Conservation (phyloP, 2,113 vertebrate species). For the rat (Rattus norvegicus) region DNA sequence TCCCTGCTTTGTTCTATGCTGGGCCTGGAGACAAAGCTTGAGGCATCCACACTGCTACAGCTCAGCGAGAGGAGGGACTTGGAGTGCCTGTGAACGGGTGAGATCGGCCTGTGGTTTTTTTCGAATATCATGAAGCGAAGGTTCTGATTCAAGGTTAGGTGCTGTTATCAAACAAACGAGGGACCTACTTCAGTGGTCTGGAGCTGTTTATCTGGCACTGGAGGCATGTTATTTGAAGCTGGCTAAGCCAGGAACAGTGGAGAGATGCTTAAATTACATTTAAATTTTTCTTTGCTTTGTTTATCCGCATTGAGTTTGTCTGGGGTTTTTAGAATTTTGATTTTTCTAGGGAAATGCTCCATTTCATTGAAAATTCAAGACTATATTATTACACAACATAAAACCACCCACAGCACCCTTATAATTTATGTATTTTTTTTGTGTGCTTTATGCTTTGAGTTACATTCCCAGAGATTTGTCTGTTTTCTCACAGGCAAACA, state of each 20-base stretch:
- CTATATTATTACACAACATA: not conserved
- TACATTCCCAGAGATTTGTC: not conserved
- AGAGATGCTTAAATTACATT: not conserved
- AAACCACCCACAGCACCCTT: not conserved
- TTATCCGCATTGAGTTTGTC: not conserved
- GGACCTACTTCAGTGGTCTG: not conserved
- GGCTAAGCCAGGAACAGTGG: not conserved
- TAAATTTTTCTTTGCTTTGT: not conserved
- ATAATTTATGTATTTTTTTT: not conserved
- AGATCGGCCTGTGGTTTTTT: not conserved
- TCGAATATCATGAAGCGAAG: not conserved
- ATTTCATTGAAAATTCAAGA: not conserved
- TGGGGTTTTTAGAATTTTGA: not conserved
- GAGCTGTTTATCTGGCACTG: not conserved
- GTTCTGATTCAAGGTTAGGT: not conserved
- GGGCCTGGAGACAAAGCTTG: not conserved
- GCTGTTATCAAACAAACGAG: not conserved
- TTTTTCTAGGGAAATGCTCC: not conserved
- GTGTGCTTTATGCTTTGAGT: not conserved
- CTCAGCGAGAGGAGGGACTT: fast-evolving
- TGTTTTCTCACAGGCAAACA: not conserved
- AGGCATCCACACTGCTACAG: fast-evolving
- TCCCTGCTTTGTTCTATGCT: not conserved
- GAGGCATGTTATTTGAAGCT: not conserved
- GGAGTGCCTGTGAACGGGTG: fast-evolving